phyloP scores from a whole-genome alignment of 2,113 vertebrate species.

The Vanacampus margaritifer region DNA sequence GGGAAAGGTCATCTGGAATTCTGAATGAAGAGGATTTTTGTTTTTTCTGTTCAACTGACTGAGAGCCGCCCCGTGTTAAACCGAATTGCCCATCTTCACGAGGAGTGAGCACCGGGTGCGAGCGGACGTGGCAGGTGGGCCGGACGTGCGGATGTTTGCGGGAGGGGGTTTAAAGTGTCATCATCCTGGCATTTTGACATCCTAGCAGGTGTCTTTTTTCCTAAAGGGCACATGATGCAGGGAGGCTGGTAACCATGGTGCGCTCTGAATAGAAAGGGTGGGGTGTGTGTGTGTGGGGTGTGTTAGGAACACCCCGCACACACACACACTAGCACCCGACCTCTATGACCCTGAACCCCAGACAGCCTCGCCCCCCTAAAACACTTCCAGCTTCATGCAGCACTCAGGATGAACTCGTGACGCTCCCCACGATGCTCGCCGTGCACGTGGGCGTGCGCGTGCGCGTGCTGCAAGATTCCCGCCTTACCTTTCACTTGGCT shows the following conservation, averaged over 20 bases:
- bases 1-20: background rate
- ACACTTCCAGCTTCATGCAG: constrained; percentile 57
- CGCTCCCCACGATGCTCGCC: constrained; percentile 51
- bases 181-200: background rate
- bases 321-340: background rate
- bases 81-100: background rate
- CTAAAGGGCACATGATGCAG: constrained; percentile 40
- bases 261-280: background rate
- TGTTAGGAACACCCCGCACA: constrained; percentile 10
- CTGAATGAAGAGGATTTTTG: too few species aligned
- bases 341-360: constrained; percentile 6
- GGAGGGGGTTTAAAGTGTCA: background rate
- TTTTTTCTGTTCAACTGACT: too few species aligned
- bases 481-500: constrained; percentile 90
- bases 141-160: constrained; percentile 42
- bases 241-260: constrained; percentile 46
- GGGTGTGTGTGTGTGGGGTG: background rate
- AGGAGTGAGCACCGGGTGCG: background rate
- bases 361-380: constrained; percentile 4
- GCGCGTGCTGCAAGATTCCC: constrained; percentile 7
- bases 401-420: constrained; percentile 69
- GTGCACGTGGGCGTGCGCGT: constrained; percentile 11
- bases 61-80: background rate
- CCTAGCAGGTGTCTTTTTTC: background rate
- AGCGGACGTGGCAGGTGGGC: constrained; percentile 31